Conservation (phyloP, 2,113 vertebrate genomes). For the Cheirogaleus medius region DNA sequence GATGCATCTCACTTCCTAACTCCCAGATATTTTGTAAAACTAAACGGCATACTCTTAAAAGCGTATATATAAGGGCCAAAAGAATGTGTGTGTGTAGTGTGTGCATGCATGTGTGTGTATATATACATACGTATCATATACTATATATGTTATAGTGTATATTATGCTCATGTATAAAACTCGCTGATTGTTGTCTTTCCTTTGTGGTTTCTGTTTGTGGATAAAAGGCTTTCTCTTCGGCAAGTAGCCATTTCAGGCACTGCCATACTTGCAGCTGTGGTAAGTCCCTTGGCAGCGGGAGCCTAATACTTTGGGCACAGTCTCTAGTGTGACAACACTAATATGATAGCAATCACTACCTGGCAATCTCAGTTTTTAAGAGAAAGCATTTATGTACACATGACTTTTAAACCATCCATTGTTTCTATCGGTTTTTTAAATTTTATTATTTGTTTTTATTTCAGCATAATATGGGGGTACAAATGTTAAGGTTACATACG, state of each 20-base stretch:
- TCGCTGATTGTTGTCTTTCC: background rate
- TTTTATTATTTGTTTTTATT: too few species aligned
- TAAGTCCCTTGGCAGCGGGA: background rate
- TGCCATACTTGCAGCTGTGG: background rate
- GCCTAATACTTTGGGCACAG: background rate
- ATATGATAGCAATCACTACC: background rate
- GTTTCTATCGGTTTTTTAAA: too few species aligned
- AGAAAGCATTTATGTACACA: background rate
- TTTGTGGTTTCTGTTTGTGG: background rate
- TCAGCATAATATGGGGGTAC: too few species aligned
- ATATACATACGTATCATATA: too few species aligned
- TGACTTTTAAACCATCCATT: background rate
- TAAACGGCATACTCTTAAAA: background rate
- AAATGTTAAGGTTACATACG: too few species aligned
- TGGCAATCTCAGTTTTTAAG: conserved; percentile 9
- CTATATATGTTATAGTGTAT: background rate
- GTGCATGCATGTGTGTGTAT: accelerated
- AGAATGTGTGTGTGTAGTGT: background rate
- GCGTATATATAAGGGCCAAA: background rate
- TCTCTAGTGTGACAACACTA: background rate
- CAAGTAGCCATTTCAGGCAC: background rate
- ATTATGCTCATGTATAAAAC: background rate
- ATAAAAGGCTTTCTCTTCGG: background rate
- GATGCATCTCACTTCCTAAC: background rate
- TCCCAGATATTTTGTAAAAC: background rate